A percentile compares a stretch with the other conserved stretches of the same genome.
Evolutionary conservation across 2,113 vertebrate genomes (phyloP).

Genomic region (Syngnathoides biaculeatus): DNA sequence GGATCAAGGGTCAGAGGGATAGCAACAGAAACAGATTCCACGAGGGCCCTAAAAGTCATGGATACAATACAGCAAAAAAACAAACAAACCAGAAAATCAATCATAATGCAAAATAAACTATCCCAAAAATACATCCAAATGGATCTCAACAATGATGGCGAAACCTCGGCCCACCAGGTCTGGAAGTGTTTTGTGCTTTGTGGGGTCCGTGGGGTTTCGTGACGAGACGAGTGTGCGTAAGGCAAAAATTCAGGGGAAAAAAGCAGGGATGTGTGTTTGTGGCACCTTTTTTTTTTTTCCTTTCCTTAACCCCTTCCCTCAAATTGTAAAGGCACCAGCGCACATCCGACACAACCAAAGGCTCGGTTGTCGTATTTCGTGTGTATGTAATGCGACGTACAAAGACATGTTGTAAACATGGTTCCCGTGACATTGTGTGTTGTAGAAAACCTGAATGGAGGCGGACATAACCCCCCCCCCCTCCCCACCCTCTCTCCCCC

Average conservation of each 20-base stretch:
- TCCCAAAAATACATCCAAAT: neutral
- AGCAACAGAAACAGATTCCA: neutral
- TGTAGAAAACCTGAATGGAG: slow-evolving; percentile 75
- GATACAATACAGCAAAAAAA: neutral
- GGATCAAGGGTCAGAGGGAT: neutral
- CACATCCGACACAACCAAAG: slow-evolving; percentile 50
- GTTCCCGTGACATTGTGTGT: slow-evolving; percentile 40
- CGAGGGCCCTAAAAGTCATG: neutral
- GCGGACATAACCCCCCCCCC: no score
- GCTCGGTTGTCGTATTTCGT: slow-evolving; percentile 27
- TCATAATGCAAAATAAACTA: neutral
- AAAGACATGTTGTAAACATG: slow-evolving; percentile 68
- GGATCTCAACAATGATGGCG: slow-evolving; percentile 51
- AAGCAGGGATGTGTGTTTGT: slow-evolving; percentile 49
- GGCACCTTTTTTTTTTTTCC: slow-evolving; percentile 52
- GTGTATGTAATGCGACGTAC: slow-evolving; percentile 51
- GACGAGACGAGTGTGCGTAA: slow-evolving; percentile 42
- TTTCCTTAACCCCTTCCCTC: slow-evolving; percentile 19
- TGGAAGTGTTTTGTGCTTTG: slow-evolving; percentile 73
- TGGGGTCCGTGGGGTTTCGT: slow-evolving; percentile 59
- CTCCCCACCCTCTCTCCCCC: no score
- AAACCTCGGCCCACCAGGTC: slow-evolving; percentile 65
- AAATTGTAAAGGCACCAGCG: slow-evolving; percentile 51
- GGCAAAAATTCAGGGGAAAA: slow-evolving; percentile 53
- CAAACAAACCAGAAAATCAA: no score